These are phyloP conservation scores for Drosophila quinaria DNA, from an alignment of 2,888 invertebrate genomes.

Conservation along the genomic window DNA sequence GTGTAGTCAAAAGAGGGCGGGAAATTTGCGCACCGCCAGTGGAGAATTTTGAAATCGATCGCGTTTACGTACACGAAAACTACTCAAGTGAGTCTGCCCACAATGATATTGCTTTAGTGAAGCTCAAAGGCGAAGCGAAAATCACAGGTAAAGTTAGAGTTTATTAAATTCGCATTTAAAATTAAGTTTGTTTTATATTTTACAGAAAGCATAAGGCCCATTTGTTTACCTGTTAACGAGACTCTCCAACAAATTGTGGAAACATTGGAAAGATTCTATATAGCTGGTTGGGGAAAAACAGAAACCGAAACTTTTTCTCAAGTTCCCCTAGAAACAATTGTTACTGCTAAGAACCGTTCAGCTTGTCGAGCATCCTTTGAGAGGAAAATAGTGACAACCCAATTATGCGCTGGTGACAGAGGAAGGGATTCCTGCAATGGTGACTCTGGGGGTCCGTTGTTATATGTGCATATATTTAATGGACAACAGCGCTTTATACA, in stretches of 20 bases:
- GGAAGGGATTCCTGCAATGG: constrained; percentile 24
- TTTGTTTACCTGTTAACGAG: constrained; percentile 35
- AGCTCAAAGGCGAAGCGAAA: constrained; percentile 4
- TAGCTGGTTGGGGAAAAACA: constrained; percentile 41
- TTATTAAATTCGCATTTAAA: background rate
- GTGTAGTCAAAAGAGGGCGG: rapidly evolving
- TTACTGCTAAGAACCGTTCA: background rate
- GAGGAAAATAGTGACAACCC: background rate
- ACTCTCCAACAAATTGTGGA: constrained; percentile 9
- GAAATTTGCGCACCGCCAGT: constrained; percentile 6
- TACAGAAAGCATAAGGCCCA: constrained; percentile 21
- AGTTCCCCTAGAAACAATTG: background rate
- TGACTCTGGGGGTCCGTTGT: constrained; percentile 43
- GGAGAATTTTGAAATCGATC: constrained; percentile 9
- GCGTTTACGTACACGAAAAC: constrained; percentile 7
- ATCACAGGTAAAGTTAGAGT: background rate
- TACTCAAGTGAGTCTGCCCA: rapidly evolving
- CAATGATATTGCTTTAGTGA: constrained; percentile 45
- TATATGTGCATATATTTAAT: background rate
- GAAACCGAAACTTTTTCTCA: rapidly evolving
- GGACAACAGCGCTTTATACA: constrained; percentile 4
- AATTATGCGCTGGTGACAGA: constrained; percentile 31
- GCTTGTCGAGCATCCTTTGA: background rate
- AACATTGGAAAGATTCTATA: rapidly evolving
- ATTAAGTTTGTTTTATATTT: background rate